Evolutionary conservation across 2,888 invertebrate species (phyloP), one percentile per base, ranked within the genome.

Genomic region (Epistrophella euchroma): DNA sequence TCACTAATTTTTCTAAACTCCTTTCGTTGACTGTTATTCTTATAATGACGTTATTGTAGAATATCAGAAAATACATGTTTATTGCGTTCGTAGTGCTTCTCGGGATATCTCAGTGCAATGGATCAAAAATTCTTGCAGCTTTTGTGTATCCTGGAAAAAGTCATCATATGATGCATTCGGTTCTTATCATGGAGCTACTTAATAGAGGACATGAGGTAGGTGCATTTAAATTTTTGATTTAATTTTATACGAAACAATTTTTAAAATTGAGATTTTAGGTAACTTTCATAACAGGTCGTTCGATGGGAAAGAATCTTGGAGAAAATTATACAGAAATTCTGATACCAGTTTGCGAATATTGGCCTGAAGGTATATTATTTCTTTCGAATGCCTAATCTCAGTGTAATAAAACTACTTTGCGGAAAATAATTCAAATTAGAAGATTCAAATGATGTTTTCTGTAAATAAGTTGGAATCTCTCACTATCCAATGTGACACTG

Each of bases 161-260:
- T 43, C 94, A 94, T 74, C 93, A 91, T 32, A 91, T 93, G 84
- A 93, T 94, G 92, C 92, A 92, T 80, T 92, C 91, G 17, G 89
- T 91, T 0, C 77, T 94, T 60, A 91, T 93, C 50, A 91, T 92
- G 70, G 93, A 92, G 13, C 90, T 94, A 2, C 90, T 93, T 0
- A 89, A 88, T 9, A 90, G 91, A n/a, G 94, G 94, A 0, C 94
- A 94, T 81, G 92, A 92, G 52, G 92, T 93, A 40, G 0, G 1
- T 32, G 9, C 9, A 7, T 11, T 4, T 1, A 13, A 11, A n/a
- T n/a, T n/a, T n/a, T 4, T 11, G 13, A 37, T 37, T 37, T 2
- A 37, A 2, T n/a, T n/a, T n/a, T n/a, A 11, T 11, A 37, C 13
- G 2, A 11, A 37, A 35, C n/a, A 7, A 13, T 13, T 60, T 73